These are phyloP conservation scores for Pyrrhia umbra DNA, from an alignment of 2,888 invertebrate genomes.

Conservation along the genomic window DNA sequence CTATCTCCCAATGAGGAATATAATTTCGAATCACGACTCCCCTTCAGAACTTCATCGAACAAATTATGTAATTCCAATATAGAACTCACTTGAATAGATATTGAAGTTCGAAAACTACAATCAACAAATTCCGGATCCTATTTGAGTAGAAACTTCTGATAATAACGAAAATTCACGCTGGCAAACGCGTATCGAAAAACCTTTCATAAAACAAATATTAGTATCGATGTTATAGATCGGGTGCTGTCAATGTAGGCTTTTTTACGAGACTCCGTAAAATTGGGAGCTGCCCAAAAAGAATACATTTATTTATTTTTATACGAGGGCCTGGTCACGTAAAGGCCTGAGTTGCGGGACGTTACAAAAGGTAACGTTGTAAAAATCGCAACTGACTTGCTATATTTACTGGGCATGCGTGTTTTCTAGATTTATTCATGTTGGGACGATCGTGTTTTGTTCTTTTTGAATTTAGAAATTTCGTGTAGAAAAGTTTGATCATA, in stretches of 20 bases:
- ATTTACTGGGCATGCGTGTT: conserved; percentile 57
- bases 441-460: conserved; percentile 22
- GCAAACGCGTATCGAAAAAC: conserved; percentile 37
- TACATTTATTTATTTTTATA: conserved; percentile 75
- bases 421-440: conserved; percentile 59
- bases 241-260: conserved; percentile 70
- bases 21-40: conserved; percentile 23
- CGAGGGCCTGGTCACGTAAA: conserved; percentile 73
- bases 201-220: conserved; percentile 81
- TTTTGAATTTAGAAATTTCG: conserved; percentile 19
- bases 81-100: conserved; percentile 18
- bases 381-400: conserved; percentile 57
- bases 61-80: conserved; percentile 20
- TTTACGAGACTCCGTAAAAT: conserved; percentile 74
- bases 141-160: conserved; percentile 32
- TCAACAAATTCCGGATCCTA: conserved; percentile 24
- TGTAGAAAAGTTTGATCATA: too few species aligned
- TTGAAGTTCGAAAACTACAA: conserved; percentile 21
- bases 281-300: conserved; percentile 63
- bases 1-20: conserved; percentile 32
- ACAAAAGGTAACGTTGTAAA: conserved; percentile 61
- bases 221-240: conserved; percentile 73
- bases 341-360: conserved; percentile 61
- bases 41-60: conserved; percentile 7
- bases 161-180: conserved; percentile 32